phyloP scores from a whole-genome alignment of 2,888 invertebrate genomes.

The Deilephila elpenor region DNA sequence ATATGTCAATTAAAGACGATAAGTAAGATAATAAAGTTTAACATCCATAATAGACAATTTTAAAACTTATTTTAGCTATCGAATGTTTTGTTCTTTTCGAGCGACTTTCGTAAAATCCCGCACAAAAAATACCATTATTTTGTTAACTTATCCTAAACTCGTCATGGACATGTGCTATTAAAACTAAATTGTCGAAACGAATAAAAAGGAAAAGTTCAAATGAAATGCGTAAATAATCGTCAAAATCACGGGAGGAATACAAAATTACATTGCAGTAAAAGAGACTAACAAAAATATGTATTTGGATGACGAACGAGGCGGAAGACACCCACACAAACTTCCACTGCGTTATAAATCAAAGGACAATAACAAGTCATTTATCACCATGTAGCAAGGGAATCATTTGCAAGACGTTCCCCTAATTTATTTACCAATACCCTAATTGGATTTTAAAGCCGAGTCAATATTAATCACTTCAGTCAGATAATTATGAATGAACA shows the following conservation, averaged over 20 bases:
- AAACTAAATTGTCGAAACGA: too few species aligned
- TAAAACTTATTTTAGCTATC: too few species aligned
- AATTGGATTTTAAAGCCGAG: not conserved
- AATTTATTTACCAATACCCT: not conserved
- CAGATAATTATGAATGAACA: not conserved
- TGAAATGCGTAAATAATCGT: too few species aligned
- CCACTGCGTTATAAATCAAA: conserved; percentile 21
- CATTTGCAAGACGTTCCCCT: not conserved
- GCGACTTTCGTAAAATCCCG: too few species aligned
- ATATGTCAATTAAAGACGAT: not conserved
- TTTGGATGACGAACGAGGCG: conserved; percentile 16
- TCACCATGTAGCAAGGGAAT: conserved; percentile 6
- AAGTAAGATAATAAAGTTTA: too few species aligned
- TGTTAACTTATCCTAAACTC: not conserved
- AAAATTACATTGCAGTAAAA: not conserved
- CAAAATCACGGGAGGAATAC: not conserved
- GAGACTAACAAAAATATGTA: conserved; percentile 1
- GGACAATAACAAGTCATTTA: conserved; percentile 24
- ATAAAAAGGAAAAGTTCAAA: not conserved
- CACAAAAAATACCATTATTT: too few species aligned
- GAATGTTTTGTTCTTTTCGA: too few species aligned
- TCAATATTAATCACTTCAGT: not conserved
- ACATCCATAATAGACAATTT: too few species aligned
- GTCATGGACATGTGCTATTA: too few species aligned
- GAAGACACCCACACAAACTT: conserved; percentile 7